phyloP scores from a whole-genome alignment of 2,797 vertebrate genomes.

The Gambelia wislizenii region DNA sequence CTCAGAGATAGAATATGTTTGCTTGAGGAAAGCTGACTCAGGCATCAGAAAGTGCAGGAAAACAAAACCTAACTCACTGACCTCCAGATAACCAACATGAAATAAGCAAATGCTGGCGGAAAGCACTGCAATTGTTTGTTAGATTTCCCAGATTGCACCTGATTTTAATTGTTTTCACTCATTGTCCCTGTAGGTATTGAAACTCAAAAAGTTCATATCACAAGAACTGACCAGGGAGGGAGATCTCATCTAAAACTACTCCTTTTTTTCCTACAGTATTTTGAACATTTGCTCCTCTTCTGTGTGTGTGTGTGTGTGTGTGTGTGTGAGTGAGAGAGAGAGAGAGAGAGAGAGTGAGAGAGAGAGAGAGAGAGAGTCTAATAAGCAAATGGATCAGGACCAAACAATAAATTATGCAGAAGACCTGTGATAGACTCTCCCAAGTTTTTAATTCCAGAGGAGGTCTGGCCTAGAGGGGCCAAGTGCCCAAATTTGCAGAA shows the following conservation, averaged over 20 bases:
- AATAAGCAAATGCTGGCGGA: constrained; percentile 45
- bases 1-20: constrained; percentile 60
- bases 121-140: constrained; percentile 49
- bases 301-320: background rate
- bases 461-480: background rate
- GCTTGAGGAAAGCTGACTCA: constrained; percentile 70
- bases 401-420: background rate
- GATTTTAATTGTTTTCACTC: fast-evolving
- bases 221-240: background rate
- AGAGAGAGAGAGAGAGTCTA: background rate
- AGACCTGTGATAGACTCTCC: no score
- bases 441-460: background rate
- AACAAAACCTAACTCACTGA: constrained; percentile 27
- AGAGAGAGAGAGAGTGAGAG: background rate
- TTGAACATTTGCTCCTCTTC: background rate
- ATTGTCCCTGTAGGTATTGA: background rate
- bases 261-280: background rate
- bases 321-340: background rate
- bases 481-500: background rate
- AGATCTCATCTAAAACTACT: background rate
- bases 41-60: constrained; percentile 15
- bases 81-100: constrained; percentile 43
- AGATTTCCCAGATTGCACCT: constrained; percentile 35
- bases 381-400: background rate
- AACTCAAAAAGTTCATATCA: background rate